phyloP scores from a whole-genome alignment of 2,888 invertebrate species.

The Bombylius major region DNA sequence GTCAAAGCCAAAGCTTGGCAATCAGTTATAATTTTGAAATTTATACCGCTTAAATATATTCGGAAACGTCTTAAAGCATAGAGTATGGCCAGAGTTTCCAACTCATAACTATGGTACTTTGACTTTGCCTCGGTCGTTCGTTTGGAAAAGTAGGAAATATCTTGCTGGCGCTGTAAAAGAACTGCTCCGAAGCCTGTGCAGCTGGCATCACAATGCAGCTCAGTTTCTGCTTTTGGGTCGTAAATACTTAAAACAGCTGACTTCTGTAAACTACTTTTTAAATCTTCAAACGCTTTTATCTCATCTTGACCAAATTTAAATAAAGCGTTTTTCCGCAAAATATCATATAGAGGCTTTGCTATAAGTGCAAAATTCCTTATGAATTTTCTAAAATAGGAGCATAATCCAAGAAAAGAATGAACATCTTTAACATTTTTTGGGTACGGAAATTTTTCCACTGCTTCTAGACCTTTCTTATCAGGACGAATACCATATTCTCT shows the following conservation, averaged over 20 bases:
- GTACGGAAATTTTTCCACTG: constrained; percentile 15
- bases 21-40: neutral
- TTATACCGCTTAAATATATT: neutral
- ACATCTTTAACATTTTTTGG: constrained; percentile 15
- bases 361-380: neutral
- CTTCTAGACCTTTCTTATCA: constrained; percentile 15
- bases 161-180: constrained; percentile 11
- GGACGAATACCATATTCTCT: constrained; percentile 12
- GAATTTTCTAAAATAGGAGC: constrained; percentile 13
- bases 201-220: constrained; percentile 22
- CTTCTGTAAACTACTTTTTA: constrained; percentile 7
- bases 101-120: neutral
- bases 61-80: neutral
- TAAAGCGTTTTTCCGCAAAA: constrained; percentile 8
- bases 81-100: neutral
- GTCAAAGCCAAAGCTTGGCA: neutral
- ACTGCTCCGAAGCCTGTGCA: constrained; percentile 17
- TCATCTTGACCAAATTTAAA: neutral
- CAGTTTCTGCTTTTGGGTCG: constrained; percentile 16
- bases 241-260: constrained; percentile 1
- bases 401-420: constrained; percentile 18
- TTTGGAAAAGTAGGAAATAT: neutral
- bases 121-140: neutral
- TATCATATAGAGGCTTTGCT: neutral
- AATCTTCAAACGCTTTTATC: neutral